Conservation (phyloP, 1,140 invertebrate genomes). For the Mizuhopecten yessoensis region DNA sequence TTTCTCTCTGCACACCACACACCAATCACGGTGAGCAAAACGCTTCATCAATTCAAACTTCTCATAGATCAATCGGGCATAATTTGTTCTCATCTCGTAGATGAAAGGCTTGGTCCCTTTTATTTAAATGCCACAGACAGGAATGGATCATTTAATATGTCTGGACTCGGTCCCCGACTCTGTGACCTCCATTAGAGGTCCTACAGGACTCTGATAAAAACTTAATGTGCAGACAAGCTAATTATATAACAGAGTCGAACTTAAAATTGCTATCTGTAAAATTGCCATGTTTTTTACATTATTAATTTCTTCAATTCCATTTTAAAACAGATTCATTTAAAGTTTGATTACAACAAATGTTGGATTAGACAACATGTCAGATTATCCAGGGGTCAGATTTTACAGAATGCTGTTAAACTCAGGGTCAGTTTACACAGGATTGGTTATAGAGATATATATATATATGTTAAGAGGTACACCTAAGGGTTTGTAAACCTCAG, state of each 20-base stretch:
- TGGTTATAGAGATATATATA: too few relatives aligned
- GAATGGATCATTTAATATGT: conserved; percentile 20
- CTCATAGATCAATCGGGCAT: not conserved
- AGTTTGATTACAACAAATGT: too few relatives aligned
- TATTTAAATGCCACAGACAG: not conserved
- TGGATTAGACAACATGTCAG: too few relatives aligned
- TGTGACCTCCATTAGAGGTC: not conserved
- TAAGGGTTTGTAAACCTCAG: too few relatives aligned
- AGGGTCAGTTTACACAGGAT: too few relatives aligned
- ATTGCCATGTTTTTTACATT: too few relatives aligned
- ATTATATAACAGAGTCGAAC: not conserved
- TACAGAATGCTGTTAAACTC: too few relatives aligned
- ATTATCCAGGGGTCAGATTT: too few relatives aligned
- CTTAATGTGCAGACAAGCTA: not conserved
- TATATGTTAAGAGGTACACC: too few relatives aligned
- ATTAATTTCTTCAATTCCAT: too few relatives aligned
- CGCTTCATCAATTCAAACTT: not conserved
- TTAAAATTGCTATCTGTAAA: not conserved
- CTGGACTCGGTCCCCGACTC: not conserved
- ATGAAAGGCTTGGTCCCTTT: not conserved
- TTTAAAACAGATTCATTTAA: too few relatives aligned
- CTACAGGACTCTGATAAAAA: not conserved
- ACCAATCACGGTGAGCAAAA: not conserved
- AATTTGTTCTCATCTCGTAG: not conserved
- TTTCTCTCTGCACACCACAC: not conserved